These are phyloP conservation scores for Brachionus plicatilis DNA, from an alignment of 1,140 invertebrate genomes.

Conservation along the genomic window DNA sequence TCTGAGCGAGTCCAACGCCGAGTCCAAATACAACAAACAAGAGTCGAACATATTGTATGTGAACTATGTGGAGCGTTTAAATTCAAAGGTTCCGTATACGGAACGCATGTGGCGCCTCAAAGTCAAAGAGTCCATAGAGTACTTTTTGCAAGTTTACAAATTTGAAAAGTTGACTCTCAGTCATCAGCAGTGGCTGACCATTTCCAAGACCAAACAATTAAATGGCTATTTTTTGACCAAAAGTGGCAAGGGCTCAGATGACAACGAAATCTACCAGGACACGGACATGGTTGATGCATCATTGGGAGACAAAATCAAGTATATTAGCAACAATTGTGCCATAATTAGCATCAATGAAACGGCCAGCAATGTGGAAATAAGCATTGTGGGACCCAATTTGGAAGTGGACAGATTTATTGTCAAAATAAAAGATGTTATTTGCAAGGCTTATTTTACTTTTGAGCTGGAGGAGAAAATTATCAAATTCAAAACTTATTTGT, in stretches of 20 bases:
- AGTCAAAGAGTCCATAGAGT: constrained; percentile 36
- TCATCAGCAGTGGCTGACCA: constrained; percentile 21
- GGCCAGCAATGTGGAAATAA: constrained; percentile 14
- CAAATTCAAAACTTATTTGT: constrained; percentile 38
- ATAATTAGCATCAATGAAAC: constrained; percentile 36
- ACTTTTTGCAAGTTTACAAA: constrained; percentile 34
- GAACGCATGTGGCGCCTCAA: constrained; percentile 33
- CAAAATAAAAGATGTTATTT: constrained; percentile 34
- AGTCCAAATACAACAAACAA: constrained; percentile 38
- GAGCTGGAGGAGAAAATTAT: constrained; percentile 35
- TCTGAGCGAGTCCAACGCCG: constrained; percentile 12
- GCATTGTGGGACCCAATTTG: constrained; percentile 8
- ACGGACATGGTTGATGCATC: background rate
- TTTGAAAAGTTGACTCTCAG: constrained; percentile 33
- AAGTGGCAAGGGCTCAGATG: background rate
- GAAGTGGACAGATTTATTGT: constrained; percentile 35
- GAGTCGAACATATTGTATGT: constrained; percentile 39
- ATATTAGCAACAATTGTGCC: constrained; percentile 28
- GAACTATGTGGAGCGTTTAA: background rate
- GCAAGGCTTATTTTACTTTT: constrained; percentile 39
- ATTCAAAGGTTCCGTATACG: constrained; percentile 25
- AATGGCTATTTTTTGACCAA: background rate
- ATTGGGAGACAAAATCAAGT: constrained; percentile 2
- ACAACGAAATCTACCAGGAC: background rate
- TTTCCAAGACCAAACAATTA: constrained; percentile 34